phyloP scores from a whole-genome alignment of 1,140 invertebrate species.

The Drosophila funebris region DNA sequence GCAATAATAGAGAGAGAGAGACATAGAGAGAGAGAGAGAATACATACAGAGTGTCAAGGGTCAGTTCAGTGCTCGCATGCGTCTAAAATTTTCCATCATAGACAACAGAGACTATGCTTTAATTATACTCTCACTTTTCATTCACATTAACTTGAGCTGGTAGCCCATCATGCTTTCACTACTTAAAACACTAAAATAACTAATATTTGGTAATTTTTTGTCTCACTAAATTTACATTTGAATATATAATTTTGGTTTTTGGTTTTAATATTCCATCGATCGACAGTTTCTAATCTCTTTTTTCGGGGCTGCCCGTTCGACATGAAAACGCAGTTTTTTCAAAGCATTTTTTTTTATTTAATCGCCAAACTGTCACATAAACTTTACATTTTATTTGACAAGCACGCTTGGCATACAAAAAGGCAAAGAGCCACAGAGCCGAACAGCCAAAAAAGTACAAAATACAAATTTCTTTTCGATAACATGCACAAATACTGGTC shows the following conservation, averaged over 20 bases:
- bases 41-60: conserved; percentile 20
- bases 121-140: conserved; percentile 46
- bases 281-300: conserved; percentile 69
- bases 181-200: conserved; percentile 78
- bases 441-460: conserved; percentile 15
- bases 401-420: conserved; percentile 69
- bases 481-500: conserved; percentile 44
- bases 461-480: conserved; percentile 72
- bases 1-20: neutral
- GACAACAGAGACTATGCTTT: conserved; percentile 36
- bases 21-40: neutral
- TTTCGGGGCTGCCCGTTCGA: conserved; percentile 34
- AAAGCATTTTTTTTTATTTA: conserved; percentile 66
- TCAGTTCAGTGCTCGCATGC: conserved; percentile 16
- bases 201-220: conserved; percentile 75
- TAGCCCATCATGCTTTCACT: conserved; percentile 62
- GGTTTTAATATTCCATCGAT: conserved; percentile 55
- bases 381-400: conserved; percentile 80
- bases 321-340: conserved; percentile 64
- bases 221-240: conserved; percentile 71
- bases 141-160: conserved; percentile 43
- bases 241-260: conserved; percentile 68
- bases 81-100: conserved; percentile 13
- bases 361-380: conserved; percentile 81
- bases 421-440: neutral